Evolutionary conservation across 2,888 invertebrate species (phyloP).

Genomic region (Sepiola atlantica): DNA sequence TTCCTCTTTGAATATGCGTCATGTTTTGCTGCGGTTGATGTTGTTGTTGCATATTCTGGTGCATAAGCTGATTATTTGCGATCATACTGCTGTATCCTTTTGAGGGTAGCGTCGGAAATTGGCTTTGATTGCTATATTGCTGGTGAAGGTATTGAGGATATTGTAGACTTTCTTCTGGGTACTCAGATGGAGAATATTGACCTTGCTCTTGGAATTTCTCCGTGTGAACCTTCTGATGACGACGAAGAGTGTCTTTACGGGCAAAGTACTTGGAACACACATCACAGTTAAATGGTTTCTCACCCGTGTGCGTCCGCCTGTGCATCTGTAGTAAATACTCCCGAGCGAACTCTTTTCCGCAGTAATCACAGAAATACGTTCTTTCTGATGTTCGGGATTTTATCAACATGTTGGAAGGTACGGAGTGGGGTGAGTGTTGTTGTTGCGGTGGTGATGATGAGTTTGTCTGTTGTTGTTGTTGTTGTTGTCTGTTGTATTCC

Average conservation of each 20-base stretch:
- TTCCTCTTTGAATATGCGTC: not conserved
- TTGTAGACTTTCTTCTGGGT: not conserved
- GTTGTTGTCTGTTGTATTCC: not conserved
- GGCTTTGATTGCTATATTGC: not conserved
- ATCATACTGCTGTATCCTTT: not conserved
- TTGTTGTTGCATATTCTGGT: not conserved
- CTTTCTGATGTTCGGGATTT: not conserved
- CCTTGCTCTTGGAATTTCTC: not conserved
- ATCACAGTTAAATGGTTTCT: not conserved
- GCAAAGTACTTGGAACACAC: constrained; percentile 37
- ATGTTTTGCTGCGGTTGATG: not conserved
- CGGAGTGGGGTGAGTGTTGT: not conserved
- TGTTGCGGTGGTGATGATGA: not conserved
- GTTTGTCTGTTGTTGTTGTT: not conserved
- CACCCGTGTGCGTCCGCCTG: constrained; percentile 6
- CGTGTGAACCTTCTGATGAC: not conserved
- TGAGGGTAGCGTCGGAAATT: not conserved
- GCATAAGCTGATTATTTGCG: not conserved
- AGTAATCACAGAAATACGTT: constrained; percentile 34
- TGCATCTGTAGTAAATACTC: not conserved
- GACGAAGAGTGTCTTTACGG: not conserved
- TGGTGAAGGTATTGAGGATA: not conserved
- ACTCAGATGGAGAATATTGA: not conserved
- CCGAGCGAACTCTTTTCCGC: constrained; percentile 34
- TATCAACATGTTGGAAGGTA: not conserved